These are phyloP conservation scores for Drosophila sordidula DNA, from an alignment of 2,888 invertebrate species.

Conservation along the genomic window DNA sequence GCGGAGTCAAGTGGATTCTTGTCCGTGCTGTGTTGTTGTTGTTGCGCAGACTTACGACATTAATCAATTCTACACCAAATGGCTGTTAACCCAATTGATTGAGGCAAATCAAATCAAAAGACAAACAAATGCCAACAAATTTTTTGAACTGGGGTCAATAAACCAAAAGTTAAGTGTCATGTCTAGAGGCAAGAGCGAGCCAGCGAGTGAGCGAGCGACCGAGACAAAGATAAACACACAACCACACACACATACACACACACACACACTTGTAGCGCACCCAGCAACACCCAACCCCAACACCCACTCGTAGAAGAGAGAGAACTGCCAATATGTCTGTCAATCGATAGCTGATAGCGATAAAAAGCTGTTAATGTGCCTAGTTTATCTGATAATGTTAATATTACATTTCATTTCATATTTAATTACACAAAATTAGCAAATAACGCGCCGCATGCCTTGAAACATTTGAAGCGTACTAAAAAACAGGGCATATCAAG, in stretches of 20 bases:
- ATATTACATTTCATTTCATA: slow-evolving; percentile 33
- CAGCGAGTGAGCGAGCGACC: slow-evolving; percentile 19
- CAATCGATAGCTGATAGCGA: slow-evolving; percentile 49
- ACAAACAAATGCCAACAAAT: slow-evolving; percentile 28
- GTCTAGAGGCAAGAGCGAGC: slow-evolving; percentile 24
- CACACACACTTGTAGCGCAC: slow-evolving; percentile 15
- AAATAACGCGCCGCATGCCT: slow-evolving; percentile 21
- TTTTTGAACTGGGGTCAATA: slow-evolving; percentile 56
- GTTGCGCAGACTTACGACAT: slow-evolving; percentile 39
- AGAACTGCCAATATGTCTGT: slow-evolving; percentile 11
- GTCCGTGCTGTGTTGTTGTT: not conserved
- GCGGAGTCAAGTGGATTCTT: slow-evolving; percentile 37
- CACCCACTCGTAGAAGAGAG: slow-evolving; percentile 13
- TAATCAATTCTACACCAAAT: slow-evolving; percentile 66
- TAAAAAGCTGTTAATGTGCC: slow-evolving; percentile 28
- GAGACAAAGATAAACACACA: slow-evolving; percentile 3
- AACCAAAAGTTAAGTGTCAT: slow-evolving; percentile 58
- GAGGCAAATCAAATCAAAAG: slow-evolving; percentile 38
- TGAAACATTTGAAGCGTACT: slow-evolving; percentile 33
- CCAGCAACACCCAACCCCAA: slow-evolving; percentile 6
- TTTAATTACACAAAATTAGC: slow-evolving; percentile 36
- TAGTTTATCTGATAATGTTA: slow-evolving; percentile 22
- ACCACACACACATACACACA: not conserved
- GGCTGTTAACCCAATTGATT: slow-evolving; percentile 67
- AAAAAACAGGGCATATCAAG: slow-evolving; percentile 16